phyloP scores from a whole-genome alignment of 2,113 vertebrate species.

The Orcinus orca region DNA sequence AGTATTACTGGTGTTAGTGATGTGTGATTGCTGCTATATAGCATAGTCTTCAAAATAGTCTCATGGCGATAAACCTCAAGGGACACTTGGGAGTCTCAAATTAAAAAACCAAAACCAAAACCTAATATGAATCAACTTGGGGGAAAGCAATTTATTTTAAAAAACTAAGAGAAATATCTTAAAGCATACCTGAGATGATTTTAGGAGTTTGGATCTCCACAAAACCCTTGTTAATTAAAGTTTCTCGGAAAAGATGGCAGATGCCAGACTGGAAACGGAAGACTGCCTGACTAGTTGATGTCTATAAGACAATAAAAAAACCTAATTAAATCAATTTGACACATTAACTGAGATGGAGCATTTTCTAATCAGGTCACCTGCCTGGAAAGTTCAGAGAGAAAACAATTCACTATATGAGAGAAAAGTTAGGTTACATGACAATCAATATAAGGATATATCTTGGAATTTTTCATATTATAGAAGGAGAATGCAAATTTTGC shows the following conservation, averaged over 20 bases:
- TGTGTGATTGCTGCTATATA: background rate
- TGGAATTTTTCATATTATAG: background rate
- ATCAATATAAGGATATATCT: background rate
- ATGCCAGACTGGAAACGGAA: constrained; percentile 95
- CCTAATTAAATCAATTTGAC: constrained; percentile 44
- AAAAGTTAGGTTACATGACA: background rate
- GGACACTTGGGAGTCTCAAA: background rate
- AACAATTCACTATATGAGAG: background rate
- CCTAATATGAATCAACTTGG: background rate
- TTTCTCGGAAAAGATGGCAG: constrained; percentile 96
- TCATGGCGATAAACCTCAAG: constrained; percentile 1
- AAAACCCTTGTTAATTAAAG: constrained; percentile 93
- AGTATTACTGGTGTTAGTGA: background rate
- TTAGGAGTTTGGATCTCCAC: constrained; percentile 99
- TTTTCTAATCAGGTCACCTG: background rate
- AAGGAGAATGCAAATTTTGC: background rate
- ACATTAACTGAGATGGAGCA: background rate
- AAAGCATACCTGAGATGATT: constrained; percentile 94
- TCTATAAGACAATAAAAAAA: constrained; percentile 84
- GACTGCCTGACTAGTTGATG: constrained; percentile 95
- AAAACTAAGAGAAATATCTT: constrained; percentile 22
- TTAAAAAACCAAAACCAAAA: background rate
- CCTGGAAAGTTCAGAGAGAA: background rate
- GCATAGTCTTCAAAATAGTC: background rate
- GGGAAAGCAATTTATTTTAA: background rate